Conservation (phyloP, 1,140 invertebrate species). For the Drosophila sp. region DNA sequence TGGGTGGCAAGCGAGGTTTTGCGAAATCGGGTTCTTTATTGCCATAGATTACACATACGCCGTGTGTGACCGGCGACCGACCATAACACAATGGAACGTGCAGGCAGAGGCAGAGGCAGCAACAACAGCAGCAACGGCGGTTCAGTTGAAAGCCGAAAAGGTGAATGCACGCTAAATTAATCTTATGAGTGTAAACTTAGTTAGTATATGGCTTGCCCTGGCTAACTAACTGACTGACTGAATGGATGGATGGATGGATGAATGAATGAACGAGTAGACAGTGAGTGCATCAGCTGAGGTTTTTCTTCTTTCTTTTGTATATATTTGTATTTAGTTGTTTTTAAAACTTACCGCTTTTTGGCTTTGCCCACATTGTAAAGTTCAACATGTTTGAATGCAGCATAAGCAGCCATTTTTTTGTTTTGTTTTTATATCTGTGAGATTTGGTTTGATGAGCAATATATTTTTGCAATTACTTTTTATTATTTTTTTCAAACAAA, state of each 20-base stretch:
- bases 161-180: conserved; percentile 75
- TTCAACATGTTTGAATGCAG: conserved; percentile 88
- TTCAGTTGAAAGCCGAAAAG: conserved; percentile 43
- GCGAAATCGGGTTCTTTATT: conserved; percentile 47
- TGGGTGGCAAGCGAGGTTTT: conserved; percentile 23
- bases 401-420: conserved; percentile 86
- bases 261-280: neutral
- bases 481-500: conserved; percentile 49
- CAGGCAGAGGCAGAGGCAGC: neutral
- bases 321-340: conserved; percentile 4
- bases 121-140: neutral
- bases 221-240: neutral
- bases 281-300: conserved; percentile 4
- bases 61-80: conserved; percentile 36
- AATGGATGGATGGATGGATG: neutral
- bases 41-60: conserved; percentile 54
- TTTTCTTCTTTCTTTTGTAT: neutral
- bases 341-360: conserved; percentile 86
- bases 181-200: conserved; percentile 26
- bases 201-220: conserved; percentile 5
- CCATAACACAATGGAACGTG: neutral
- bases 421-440: conserved; percentile 29
- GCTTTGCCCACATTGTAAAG: conserved; percentile 88
- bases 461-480: conserved; percentile 33
- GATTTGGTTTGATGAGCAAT: conserved; percentile 1